Conservation (phyloP, 1,140 invertebrate genomes). For the Drosophila bocki region DNA sequence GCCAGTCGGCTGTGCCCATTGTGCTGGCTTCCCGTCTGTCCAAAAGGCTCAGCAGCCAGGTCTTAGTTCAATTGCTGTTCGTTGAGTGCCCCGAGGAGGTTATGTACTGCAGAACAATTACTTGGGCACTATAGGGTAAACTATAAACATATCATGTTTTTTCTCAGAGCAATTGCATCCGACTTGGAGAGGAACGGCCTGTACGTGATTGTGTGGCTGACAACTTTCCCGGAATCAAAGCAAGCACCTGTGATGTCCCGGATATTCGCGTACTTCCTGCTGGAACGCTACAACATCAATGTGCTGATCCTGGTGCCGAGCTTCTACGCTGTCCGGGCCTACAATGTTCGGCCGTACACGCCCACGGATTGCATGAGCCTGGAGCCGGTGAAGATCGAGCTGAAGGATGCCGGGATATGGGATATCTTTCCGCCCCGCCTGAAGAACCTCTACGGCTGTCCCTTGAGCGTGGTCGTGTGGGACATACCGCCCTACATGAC, state of each 20-base stretch:
- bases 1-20: conserved; percentile 17
- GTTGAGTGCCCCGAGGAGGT: conserved; percentile 31
- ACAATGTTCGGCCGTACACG: conserved; percentile 46
- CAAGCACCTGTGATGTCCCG: conserved; percentile 22
- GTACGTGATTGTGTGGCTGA: conserved; percentile 37
- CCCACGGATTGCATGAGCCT: conserved; percentile 3
- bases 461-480: conserved; percentile 57
- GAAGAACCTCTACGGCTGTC: conserved; percentile 51
- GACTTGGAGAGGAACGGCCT: not conserved
- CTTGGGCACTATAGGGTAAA: not conserved
- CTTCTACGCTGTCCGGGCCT: not conserved
- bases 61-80: conserved; percentile 41
- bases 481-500: conserved; percentile 52
- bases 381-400: conserved; percentile 11
- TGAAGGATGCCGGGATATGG: not conserved
- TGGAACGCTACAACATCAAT: conserved; percentile 49
- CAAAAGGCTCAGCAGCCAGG: not conserved
- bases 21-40: conserved; percentile 21
- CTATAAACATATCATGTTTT: not conserved
- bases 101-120: not conserved
- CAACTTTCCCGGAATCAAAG: not conserved
- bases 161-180: not conserved
- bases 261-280: conserved; percentile 53
- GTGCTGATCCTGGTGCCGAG: conserved; percentile 39
- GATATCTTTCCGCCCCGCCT: conserved; percentile 55